Percentiles rank a stretch among this genome's conserved stretches.
phyloP scores from a whole-genome alignment of 2,113 vertebrate genomes.

The Oryzias javanicus region DNA sequence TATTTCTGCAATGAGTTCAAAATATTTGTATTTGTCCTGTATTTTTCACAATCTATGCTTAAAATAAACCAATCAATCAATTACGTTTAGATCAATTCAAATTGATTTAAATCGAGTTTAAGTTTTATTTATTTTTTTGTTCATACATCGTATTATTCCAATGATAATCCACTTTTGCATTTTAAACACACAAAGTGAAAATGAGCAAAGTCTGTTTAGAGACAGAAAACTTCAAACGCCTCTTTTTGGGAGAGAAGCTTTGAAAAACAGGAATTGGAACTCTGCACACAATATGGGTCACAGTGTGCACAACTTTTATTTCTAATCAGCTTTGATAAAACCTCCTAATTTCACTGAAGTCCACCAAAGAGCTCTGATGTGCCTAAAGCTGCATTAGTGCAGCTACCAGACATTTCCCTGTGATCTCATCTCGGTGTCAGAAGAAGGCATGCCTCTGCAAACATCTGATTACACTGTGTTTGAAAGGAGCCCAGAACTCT shows the following conservation, averaged over 20 bases:
- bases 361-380: constrained; percentile 3
- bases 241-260: neutral
- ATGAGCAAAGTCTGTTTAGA: neutral
- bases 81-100: too few relatives aligned
- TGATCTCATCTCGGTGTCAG: constrained; percentile 31
- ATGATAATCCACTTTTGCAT: too few relatives aligned
- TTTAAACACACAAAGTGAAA: neutral
- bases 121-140: too few relatives aligned
- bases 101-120: too few relatives aligned
- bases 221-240: too few relatives aligned
- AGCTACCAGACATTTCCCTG: constrained; percentile 5
- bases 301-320: constrained; percentile 1
- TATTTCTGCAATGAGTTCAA: too few relatives aligned
- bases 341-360: constrained; percentile 8
- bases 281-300: constrained; percentile 9
- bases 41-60: too few relatives aligned
- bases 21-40: too few relatives aligned
- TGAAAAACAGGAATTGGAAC: neutral
- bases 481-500: constrained; percentile 1
- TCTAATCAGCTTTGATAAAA: constrained; percentile 21
- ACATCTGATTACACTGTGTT: constrained; percentile 26
- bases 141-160: too few relatives aligned
- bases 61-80: too few relatives aligned
- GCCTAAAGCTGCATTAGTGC: constrained; percentile 4
- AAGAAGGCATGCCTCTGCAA: constrained; percentile 18